These are phyloP conservation scores for Perdita meconis DNA, from an alignment of 2,888 invertebrate genomes.

Conservation along the genomic window DNA sequence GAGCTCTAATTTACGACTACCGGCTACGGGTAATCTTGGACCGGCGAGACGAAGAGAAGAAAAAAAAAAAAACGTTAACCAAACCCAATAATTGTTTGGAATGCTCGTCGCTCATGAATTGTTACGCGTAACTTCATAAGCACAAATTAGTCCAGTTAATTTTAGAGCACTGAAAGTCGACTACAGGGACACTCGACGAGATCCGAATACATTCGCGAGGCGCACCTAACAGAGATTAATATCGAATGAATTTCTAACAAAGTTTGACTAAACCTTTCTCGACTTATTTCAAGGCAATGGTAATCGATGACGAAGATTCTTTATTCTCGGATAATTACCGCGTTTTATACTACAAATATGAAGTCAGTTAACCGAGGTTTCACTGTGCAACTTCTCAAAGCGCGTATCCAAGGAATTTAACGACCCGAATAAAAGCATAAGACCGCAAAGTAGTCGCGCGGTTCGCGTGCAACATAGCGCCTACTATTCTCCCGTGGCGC, in stretches of 20 bases:
- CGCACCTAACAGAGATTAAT: background rate
- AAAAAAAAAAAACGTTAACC: slow-evolving; percentile 4
- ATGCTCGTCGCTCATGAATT: slow-evolving; percentile 15
- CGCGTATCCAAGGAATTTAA: slow-evolving; percentile 16
- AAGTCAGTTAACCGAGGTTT: background rate
- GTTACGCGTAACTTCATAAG: slow-evolving; percentile 5
- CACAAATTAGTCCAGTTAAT: slow-evolving; percentile 3
- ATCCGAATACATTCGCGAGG: background rate
- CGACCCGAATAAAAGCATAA: slow-evolving; percentile 6
- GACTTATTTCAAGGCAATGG: no score
- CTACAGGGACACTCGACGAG: background rate
- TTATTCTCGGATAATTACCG: background rate
- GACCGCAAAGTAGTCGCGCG: slow-evolving; percentile 24
- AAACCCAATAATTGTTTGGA: slow-evolving; percentile 11
- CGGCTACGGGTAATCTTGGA: slow-evolving; percentile 28
- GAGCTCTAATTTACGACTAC: slow-evolving; percentile 49
- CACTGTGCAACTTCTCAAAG: background rate
- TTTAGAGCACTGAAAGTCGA: background rate
- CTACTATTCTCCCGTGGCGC: slow-evolving; percentile 25
- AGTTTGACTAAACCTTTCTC: no score
- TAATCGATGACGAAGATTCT: no score
- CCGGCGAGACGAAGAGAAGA: slow-evolving; percentile 14
- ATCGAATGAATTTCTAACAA: no score
- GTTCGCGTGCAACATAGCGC: slow-evolving; percentile 45
- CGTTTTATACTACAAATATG: background rate